phyloP scores from a whole-genome alignment of 2,113 vertebrate species.

The Psettodes erumei region DNA sequence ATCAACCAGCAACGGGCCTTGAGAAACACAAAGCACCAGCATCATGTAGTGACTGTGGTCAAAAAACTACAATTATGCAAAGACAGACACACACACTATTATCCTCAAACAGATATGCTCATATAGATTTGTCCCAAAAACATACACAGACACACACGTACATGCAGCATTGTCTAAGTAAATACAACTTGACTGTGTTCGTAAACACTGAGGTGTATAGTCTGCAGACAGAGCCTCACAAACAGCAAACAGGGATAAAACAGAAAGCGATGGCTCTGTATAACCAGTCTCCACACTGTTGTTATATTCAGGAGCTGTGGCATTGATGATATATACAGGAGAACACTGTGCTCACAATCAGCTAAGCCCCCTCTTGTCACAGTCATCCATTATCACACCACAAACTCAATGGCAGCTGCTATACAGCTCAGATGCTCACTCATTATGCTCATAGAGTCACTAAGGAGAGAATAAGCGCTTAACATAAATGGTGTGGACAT shows the following conservation, averaged over 20 bases:
- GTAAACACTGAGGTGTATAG: conserved; percentile 67
- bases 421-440: conserved; percentile 50
- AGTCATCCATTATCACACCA: conserved; percentile 62
- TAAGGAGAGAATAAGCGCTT: conserved; percentile 30
- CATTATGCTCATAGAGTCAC: conserved; percentile 39
- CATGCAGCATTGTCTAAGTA: conserved; percentile 45
- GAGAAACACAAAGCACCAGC: conserved; percentile 54
- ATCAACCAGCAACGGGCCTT: conserved; percentile 48
- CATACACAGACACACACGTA: conserved; percentile 40
- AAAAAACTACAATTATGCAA: conserved; percentile 62
- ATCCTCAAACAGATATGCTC: conserved; percentile 48
- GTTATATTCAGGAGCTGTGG: conserved; percentile 48
- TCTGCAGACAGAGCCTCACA: conserved; percentile 46
- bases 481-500: conserved; percentile 6
- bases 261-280: conserved; percentile 46
- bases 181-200: conserved; percentile 49
- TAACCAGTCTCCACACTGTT: conserved; percentile 46
- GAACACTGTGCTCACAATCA: conserved; percentile 60
- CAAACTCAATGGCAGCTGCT: conserved; percentile 57
- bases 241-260: conserved; percentile 55
- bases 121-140: conserved; percentile 39
- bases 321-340: conserved; percentile 48
- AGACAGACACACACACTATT: conserved; percentile 60
- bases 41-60: conserved; percentile 34
- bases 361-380: conserved; percentile 49